Evolutionary conservation across 2,888 invertebrate genomes (phyloP), one percentile per base, ranked within the genome.

Genomic region (Lasioglossum calceatum): DNA sequence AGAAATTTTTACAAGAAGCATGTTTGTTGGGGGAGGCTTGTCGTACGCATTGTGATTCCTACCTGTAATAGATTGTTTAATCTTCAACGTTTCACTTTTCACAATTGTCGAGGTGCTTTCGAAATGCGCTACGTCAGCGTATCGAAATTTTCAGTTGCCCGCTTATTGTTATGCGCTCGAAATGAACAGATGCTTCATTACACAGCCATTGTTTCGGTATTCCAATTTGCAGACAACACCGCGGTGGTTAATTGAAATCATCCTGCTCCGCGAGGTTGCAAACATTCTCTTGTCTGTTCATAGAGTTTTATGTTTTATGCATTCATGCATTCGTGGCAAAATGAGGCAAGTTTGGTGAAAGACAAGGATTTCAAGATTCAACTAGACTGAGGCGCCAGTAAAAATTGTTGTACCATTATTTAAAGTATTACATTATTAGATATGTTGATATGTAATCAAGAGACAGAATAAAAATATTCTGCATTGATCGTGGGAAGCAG

Each of bases 141-240:
- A 27, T 36, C 67, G 67, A 32, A 67, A 72, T 47, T 73, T 73
- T 19, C 27, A 47, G 19, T 64, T 64, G 75, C 7, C 32, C 32
- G 44, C 42, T 76, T 39, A 19, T 8, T 61, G 23, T 19, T 64
- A 32, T 64, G 58, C 23, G 44, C 44, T 64, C 44, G 44, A 64
- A 42, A 64, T 32, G 58, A 27, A 32, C 64, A 44, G 77, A 42
- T 27, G 42, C 19, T 64, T 64, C 44, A 64, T 77, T 77, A 27
- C 77, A 23, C 64, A 32, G 23, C 19, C 27, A 23, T 77, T 64
- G 77, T 61, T 77, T 77, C 19, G 19, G n/a, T 23, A 44, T 42
- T 64, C 27, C 64, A 44, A 61, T 44, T 32, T 77, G 23, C 64
- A 27, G 44, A 19, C 76, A 36, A 32, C 44, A 19, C 16, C 19